Conservation (phyloP, 2,113 vertebrate species). For the Oostethus manadensis region DNA sequence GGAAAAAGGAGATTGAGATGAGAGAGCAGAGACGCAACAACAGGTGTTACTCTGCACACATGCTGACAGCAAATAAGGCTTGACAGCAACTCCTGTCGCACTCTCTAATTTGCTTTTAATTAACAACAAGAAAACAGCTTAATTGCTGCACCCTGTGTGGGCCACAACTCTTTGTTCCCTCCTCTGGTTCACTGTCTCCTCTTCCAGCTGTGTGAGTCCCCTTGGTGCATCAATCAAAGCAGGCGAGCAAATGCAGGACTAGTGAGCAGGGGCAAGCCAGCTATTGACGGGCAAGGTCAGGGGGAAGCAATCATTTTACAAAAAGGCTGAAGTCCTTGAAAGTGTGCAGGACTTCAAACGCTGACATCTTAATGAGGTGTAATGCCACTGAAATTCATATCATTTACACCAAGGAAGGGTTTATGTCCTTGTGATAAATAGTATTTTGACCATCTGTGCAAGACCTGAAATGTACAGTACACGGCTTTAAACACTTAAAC, state of each 20-base stretch:
- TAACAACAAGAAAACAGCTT: slow-evolving; percentile 73
- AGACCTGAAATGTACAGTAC: slow-evolving; percentile 37
- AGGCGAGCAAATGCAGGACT: slow-evolving; percentile 29
- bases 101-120: slow-evolving; percentile 75
- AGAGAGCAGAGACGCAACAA: slow-evolving; percentile 39
- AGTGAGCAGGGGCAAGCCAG: neutral
- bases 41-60: slow-evolving; percentile 51
- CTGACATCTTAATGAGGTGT: slow-evolving; percentile 46
- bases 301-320: slow-evolving; percentile 10
- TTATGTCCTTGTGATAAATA: slow-evolving; percentile 40
- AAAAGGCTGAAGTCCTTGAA: slow-evolving; percentile 10
- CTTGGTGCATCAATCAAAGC: slow-evolving; percentile 63
- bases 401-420: slow-evolving; percentile 49
- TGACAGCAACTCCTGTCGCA: slow-evolving; percentile 61
- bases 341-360: slow-evolving; percentile 26
- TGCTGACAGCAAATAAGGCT: slow-evolving; percentile 56
- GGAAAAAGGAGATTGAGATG: slow-evolving; percentile 17
- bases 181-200: slow-evolving; percentile 57
- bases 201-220: slow-evolving; percentile 58
- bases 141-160: slow-evolving; percentile 70
- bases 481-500: slow-evolving; percentile 20
- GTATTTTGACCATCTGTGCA: slow-evolving; percentile 22
- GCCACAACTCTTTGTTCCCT: slow-evolving; percentile 61
- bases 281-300: slow-evolving; percentile 29
- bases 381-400: slow-evolving; percentile 48